These are phyloP conservation scores for Aviceda leuphotes DNA, from an alignment of 2,797 vertebrate species.

Conservation along the genomic window DNA sequence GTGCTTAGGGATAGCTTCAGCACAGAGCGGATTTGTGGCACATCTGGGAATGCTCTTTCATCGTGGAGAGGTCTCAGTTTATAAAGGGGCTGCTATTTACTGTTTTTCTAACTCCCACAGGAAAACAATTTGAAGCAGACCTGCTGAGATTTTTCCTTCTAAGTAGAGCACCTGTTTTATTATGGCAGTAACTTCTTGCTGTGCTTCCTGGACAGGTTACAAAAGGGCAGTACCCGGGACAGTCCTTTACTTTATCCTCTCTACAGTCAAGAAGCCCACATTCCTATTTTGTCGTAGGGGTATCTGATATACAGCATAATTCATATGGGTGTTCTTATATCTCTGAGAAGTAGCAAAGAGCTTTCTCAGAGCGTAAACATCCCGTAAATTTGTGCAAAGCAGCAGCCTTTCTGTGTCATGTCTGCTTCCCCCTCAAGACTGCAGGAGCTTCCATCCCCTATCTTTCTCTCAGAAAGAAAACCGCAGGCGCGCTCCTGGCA, in stretches of 20 bases:
- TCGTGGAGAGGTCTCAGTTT: not conserved
- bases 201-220: not conserved
- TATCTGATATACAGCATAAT: not conserved
- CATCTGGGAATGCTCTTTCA: not conserved
- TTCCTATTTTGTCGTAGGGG: rapidly evolving
- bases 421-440: not conserved
- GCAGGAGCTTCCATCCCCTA: rapidly evolving
- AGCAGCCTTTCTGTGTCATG: not conserved
- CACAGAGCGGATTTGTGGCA: not conserved
- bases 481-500: not conserved
- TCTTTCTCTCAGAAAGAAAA: not conserved
- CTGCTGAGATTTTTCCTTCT: not conserved
- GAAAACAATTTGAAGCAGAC: not conserved
- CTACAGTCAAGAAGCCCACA: rapidly evolving
- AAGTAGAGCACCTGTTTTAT: not conserved
- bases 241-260: not conserved
- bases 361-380: not conserved
- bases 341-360: not conserved
- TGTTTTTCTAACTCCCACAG: not conserved
- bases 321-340: rapidly evolving
- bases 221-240: not conserved
- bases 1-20: not conserved
- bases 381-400: not conserved
- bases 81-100: not conserved
- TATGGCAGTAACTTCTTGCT: rapidly evolving